Evolutionary conservation across 53 echinoderm and acorn worm species (phyloP).

Genomic region (Hippasteria phrygiana): DNA sequence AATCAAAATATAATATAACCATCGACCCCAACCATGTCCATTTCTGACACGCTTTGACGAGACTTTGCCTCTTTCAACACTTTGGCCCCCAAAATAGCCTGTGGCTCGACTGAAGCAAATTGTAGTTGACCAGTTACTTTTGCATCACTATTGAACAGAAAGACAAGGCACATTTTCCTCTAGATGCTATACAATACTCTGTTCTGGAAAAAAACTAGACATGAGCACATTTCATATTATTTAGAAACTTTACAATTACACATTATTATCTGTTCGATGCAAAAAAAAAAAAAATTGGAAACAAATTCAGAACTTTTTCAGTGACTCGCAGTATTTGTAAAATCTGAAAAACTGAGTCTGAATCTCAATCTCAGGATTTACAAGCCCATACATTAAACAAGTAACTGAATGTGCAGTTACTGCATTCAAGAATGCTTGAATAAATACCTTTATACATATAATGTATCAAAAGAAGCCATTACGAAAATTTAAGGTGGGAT

Average conservation of each 20-base stretch:
- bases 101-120: neutral
- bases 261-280: neutral
- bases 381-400: neutral
- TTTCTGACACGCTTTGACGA: neutral
- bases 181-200: neutral
- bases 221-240: neutral
- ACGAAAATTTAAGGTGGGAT: conserved; percentile 47
- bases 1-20: too few species aligned
- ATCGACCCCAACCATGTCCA: too few species aligned
- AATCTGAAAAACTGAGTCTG: neutral
- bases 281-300: neutral
- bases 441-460: conserved; percentile 67
- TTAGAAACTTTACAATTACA: neutral
- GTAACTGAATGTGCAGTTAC: neutral
- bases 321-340: neutral
- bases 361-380: neutral
- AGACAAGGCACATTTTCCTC: conserved; percentile 56
- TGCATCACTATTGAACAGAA: conserved; percentile 30
- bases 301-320: too few species aligned
- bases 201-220: neutral
- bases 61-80: neutral
- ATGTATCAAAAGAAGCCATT: conserved; percentile 57
- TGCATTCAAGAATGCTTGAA: conserved; percentile 40
- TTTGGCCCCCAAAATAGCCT: neutral
- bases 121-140: neutral